Conservation (phyloP, 2,888 invertebrate species). For the Orthosia gracilis region DNA sequence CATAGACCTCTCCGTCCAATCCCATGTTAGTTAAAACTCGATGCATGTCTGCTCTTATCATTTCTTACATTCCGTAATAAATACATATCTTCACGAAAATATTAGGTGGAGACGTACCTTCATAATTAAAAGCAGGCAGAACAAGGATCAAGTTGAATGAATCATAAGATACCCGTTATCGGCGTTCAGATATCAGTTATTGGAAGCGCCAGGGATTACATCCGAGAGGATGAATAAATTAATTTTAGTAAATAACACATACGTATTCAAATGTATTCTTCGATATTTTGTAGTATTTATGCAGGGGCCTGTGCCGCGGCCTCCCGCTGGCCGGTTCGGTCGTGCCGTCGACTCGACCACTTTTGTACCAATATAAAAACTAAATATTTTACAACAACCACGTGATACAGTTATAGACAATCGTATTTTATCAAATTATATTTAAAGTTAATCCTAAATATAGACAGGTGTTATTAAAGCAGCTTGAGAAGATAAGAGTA, state of each 20-base stretch:
- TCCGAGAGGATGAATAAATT: slow-evolving; percentile 63
- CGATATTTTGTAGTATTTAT: slow-evolving; percentile 84
- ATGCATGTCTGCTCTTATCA: too few species aligned
- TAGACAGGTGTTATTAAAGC: slow-evolving; percentile 40
- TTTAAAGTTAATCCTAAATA: slow-evolving; percentile 70
- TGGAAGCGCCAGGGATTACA: slow-evolving; percentile 53
- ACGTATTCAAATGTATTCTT: slow-evolving; percentile 76
- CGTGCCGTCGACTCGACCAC: slow-evolving; percentile 79
- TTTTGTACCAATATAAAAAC: slow-evolving; percentile 85
- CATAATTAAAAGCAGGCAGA: slow-evolving; percentile 25
- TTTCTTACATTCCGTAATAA: too few species aligned
- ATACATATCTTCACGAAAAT: too few species aligned
- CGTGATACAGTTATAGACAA: slow-evolving; percentile 78
- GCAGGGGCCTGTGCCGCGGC: slow-evolving; percentile 76
- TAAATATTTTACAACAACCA: slow-evolving; percentile 82
- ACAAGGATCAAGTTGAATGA: slow-evolving; percentile 53
- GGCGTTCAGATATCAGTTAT: slow-evolving; percentile 50
- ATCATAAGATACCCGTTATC: slow-evolving; percentile 46
- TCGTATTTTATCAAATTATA: slow-evolving; percentile 75
- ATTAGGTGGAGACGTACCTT: background rate
- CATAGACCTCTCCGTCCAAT: too few species aligned
- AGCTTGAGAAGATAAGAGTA: background rate
- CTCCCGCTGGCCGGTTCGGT: slow-evolving; percentile 76
- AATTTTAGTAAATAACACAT: slow-evolving; percentile 74
- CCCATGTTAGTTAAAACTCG: too few species aligned